A percentile compares a stretch with the other conserved stretches of the same genome.
phyloP scores from a whole-genome alignment of 2,797 vertebrate genomes.

The Carapus acus region DNA sequence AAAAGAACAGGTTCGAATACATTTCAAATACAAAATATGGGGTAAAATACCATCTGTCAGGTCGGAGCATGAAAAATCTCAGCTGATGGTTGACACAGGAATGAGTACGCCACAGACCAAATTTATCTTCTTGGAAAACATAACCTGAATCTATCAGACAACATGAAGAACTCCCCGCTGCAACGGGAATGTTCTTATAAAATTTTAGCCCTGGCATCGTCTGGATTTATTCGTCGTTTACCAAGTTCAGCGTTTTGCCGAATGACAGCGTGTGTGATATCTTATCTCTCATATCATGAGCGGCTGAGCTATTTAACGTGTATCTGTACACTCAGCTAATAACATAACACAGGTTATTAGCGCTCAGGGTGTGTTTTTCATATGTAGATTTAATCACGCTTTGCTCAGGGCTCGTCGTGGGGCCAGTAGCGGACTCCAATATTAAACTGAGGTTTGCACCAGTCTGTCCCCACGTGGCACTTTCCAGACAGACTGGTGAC shows the following conservation, averaged over 20 bases:
- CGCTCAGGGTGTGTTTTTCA: no score
- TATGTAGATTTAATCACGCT: no score
- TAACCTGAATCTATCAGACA: constrained; percentile 37
- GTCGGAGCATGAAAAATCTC: constrained; percentile 26
- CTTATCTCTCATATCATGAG: constrained; percentile 2
- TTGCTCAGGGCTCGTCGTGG: no score
- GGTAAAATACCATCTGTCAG: constrained; percentile 58
- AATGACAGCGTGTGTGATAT: constrained; percentile 34
- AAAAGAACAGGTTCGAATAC: no score
- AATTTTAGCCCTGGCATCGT: constrained; percentile 4
- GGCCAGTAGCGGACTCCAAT: no score
- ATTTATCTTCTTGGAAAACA: constrained; percentile 49
- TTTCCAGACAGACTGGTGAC: no score
- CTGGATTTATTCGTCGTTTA: constrained; percentile 11
- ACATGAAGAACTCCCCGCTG: constrained; percentile 30
- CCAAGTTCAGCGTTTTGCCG: constrained; percentile 45
- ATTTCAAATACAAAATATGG: constrained; percentile 41
- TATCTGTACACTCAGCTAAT: neutral
- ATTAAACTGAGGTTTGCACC: no score
- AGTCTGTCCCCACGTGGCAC: no score
- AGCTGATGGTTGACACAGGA: constrained; percentile 43
- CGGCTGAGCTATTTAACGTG: constrained; percentile 6
- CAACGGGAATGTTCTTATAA: constrained; percentile 27
- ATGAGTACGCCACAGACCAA: constrained; percentile 21
- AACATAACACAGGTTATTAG: no score